Conservation (phyloP, 1,140 invertebrate genomes). For the Zaprionus lachaisei region DNA sequence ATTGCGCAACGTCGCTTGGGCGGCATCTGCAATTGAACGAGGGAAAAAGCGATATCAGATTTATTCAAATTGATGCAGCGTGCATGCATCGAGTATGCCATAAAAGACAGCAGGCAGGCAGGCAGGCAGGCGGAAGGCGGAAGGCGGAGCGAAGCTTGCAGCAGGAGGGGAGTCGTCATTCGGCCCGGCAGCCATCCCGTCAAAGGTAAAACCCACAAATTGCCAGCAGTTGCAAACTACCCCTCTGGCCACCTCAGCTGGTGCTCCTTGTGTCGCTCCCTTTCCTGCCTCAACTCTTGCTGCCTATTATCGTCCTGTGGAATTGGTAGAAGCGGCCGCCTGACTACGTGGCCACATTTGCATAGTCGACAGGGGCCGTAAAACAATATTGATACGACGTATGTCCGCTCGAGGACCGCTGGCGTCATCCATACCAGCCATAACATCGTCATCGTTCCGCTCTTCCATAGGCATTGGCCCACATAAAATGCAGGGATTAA, state of each 20-base stretch:
- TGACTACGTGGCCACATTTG: constrained; percentile 59
- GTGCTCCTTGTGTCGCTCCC: background rate
- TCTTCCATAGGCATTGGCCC: constrained; percentile 46
- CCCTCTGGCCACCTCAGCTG: background rate
- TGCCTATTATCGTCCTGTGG: constrained; percentile 33
- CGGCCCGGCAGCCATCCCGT: constrained; percentile 18
- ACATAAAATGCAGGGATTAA: constrained; percentile 65
- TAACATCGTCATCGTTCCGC: constrained; percentile 41
- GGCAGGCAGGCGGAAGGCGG: background rate
- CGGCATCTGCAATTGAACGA: constrained; percentile 63
- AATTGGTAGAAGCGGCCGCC: constrained; percentile 28
- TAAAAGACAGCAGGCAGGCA: constrained; percentile 26
- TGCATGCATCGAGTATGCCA: constrained; percentile 36
- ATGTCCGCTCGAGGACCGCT: constrained; percentile 26
- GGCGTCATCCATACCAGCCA: constrained; percentile 26
- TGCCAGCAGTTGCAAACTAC: constrained; percentile 44
- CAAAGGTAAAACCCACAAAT: constrained; percentile 41
- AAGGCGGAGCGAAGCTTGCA: background rate
- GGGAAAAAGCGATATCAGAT: constrained; percentile 38
- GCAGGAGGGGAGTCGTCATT: constrained; percentile 1
- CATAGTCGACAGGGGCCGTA: constrained; percentile 55
- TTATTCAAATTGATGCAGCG: constrained; percentile 68
- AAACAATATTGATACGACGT: constrained; percentile 73
- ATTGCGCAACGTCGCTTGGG: constrained; percentile 83
- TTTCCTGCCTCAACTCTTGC: constrained; percentile 12